Conservation (phyloP, 2,888 invertebrate species). For the Trichopria drosophilae region DNA sequence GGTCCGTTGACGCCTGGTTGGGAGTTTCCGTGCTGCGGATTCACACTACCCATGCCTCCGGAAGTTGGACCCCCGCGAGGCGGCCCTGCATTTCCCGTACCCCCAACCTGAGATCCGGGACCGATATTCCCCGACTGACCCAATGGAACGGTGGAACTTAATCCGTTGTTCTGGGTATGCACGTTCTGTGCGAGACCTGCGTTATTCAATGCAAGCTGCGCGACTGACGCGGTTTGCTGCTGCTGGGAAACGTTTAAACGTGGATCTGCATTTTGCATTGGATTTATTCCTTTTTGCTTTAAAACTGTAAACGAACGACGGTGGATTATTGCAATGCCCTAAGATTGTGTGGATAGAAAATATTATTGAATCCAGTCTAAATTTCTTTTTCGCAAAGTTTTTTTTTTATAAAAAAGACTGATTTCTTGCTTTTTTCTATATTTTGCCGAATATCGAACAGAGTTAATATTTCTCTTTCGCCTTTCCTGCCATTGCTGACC, state of each 20-base stretch:
- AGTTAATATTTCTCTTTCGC: too few relatives aligned
- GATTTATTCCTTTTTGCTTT: slow-evolving; percentile 69
- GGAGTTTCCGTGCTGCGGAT: slow-evolving; percentile 45
- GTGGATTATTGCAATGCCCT: slow-evolving; percentile 34
- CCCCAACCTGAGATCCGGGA: slow-evolving; percentile 44
- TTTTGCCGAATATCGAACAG: too few relatives aligned
- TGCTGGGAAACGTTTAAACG: slow-evolving; percentile 58
- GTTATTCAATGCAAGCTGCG: slow-evolving; percentile 59
- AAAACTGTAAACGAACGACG: slow-evolving; percentile 68
- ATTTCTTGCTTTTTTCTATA: too few relatives aligned
- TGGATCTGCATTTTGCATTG: slow-evolving; percentile 59
- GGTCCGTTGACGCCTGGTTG: slow-evolving; percentile 49
- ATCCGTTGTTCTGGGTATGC: background rate
- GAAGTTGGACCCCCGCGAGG: slow-evolving; percentile 42
- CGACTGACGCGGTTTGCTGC: slow-evolving; percentile 46
- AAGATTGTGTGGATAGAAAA: too few relatives aligned
- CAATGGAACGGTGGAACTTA: slow-evolving; percentile 33
- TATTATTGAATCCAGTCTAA: too few relatives aligned
- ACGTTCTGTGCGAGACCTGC: slow-evolving; percentile 61
- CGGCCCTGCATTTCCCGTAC: slow-evolving; percentile 46
- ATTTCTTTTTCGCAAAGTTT: too few relatives aligned
- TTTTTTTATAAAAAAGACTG: too few relatives aligned
- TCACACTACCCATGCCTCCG: slow-evolving; percentile 44
- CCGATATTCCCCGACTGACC: slow-evolving; percentile 45
- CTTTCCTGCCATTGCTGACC: too few relatives aligned